Conservation (phyloP, 2,888 invertebrate genomes). For the Tenthredo amoena region DNA sequence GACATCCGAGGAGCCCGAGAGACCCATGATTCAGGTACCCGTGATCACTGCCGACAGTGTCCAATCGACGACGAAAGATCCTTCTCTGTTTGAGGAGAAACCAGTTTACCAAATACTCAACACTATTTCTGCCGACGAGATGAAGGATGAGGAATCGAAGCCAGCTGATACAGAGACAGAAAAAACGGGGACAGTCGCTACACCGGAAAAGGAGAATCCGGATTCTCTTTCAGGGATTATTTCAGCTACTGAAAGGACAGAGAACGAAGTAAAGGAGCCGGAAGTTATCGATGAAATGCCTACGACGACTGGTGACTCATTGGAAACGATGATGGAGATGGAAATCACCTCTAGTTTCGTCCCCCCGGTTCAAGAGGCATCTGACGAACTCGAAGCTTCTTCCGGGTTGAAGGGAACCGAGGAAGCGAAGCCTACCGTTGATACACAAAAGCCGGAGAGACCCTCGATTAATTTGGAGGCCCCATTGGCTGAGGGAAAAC, state of each 20-base stretch:
- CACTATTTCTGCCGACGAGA: constrained; percentile 65
- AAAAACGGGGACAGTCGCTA: not conserved
- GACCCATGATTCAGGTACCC: constrained; percentile 74
- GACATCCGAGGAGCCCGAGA: constrained; percentile 57
- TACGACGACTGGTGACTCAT: not conserved
- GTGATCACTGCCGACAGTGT: constrained; percentile 72
- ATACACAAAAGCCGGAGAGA: not conserved
- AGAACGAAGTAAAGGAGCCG: not conserved
- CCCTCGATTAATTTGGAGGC: constrained; percentile 33
- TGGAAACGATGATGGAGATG: not conserved
- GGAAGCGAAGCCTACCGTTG: not conserved
- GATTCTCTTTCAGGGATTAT: not conserved
- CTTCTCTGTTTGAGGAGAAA: constrained; percentile 61
- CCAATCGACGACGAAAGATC: constrained; percentile 62
- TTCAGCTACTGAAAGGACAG: not conserved
- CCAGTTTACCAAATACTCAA: constrained; percentile 70
- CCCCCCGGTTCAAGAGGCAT: not conserved
- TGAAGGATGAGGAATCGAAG: constrained; percentile 55
- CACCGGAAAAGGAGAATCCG: not conserved
- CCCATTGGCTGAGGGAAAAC: not conserved
- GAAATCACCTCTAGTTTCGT: constrained; percentile 5
- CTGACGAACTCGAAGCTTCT: not conserved
- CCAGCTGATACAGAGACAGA: constrained; percentile 49
- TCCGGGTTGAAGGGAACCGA: not conserved
- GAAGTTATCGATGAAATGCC: not conserved